Percentiles rank a stretch among this genome's conserved stretches.
Evolutionary conservation across 2,113 vertebrate genomes (phyloP).

Genomic region (Rhea pennata): DNA sequence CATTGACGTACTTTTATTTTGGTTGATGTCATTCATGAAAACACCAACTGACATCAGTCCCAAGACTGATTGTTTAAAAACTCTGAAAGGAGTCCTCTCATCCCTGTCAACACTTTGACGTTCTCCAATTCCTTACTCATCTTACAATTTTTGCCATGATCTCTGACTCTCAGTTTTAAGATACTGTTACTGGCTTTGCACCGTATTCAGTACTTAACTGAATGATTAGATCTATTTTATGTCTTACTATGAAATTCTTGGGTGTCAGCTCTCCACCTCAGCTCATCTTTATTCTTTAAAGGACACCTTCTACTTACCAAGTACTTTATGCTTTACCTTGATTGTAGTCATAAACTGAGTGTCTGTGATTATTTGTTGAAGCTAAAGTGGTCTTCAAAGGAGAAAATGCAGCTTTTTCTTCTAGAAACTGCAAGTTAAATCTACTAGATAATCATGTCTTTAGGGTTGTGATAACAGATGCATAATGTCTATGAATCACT

Average conservation of each 20-base stretch:
- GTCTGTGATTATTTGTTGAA: neutral
- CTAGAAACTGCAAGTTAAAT: neutral
- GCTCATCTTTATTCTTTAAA: neutral
- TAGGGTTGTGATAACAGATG: slow-evolving; percentile 34
- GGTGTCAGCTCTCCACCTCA: neutral
- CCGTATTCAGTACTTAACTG: neutral
- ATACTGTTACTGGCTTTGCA: neutral
- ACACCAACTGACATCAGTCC: neutral
- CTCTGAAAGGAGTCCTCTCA: neutral
- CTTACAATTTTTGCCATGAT: neutral
- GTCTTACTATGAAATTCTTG: neutral
- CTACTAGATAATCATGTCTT: slow-evolving; percentile 7
- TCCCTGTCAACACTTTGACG: neutral
- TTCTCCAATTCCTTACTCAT: neutral
- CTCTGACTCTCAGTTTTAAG: neutral
- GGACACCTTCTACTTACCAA: neutral
- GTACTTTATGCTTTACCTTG: neutral
- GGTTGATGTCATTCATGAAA: neutral
- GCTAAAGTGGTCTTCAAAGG: slow-evolving; percentile 3
- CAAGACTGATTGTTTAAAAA: neutral
- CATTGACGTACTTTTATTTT: neutral
- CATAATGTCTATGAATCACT: slow-evolving; percentile 14
- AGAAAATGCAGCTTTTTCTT: slow-evolving; percentile 9
- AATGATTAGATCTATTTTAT: neutral
- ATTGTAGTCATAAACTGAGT: neutral